Evolutionary conservation across 2,113 vertebrate species (phyloP).

Genomic region (Mirounga angustirostris): DNA sequence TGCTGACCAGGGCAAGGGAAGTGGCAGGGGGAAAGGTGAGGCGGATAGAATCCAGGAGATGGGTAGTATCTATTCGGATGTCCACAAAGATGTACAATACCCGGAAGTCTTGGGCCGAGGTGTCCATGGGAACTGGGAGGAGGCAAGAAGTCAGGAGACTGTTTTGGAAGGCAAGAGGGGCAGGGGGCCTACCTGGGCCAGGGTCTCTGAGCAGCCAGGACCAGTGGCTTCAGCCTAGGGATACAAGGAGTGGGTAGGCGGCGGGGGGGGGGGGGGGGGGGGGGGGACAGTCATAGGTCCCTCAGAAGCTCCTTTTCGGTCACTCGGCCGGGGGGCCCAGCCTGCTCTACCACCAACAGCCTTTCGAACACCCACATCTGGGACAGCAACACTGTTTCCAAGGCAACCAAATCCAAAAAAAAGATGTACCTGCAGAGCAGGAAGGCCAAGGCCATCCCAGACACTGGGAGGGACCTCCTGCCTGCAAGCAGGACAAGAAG

Average conservation of each 20-base stretch:
- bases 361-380: conserved; percentile 89
- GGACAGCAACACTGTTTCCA: conserved; percentile 88
- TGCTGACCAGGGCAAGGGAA: conserved; percentile 96
- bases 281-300: background rate
- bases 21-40: conserved; percentile 92
- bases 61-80: conserved; percentile 96
- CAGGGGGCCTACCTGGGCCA: background rate
- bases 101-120: conserved; percentile 91
- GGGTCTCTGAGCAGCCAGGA: conserved; percentile 16
- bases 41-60: conserved; percentile 95
- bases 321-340: rapidly evolving
- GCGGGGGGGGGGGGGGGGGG: no score
- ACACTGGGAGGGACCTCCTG: conserved; percentile 46
- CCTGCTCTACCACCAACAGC: conserved; percentile 1
- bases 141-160: conserved; percentile 39
- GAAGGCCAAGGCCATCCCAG: conserved; percentile 80
- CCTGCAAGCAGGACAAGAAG: conserved; percentile 16
- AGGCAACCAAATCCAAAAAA: conserved; percentile 88
- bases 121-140: conserved; percentile 94
- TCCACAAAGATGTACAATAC: conserved; percentile 99
- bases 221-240: background rate
- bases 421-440: conserved; percentile 85
- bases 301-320: background rate
- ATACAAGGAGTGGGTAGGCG: background rate
- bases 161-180: background rate